Evolutionary conservation across 1,140 invertebrate genomes (phyloP).

Genomic region (Drosophila subobscura): DNA sequence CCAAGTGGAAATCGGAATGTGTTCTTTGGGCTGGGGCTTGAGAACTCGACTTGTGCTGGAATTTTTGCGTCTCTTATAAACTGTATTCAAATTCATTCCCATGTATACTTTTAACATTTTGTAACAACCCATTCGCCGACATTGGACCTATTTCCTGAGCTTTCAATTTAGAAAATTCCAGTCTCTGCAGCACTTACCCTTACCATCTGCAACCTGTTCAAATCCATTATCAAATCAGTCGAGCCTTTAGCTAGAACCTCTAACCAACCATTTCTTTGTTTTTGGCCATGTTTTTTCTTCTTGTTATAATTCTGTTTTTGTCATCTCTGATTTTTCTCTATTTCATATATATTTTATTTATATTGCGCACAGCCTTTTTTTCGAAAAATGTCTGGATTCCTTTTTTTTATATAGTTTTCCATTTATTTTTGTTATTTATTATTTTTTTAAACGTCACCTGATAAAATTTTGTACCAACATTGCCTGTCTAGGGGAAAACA

Average conservation of each 20-base stretch:
- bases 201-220: constrained; percentile 13
- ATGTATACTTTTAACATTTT: constrained; percentile 6
- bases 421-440: constrained; percentile 19
- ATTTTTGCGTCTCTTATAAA: too few species aligned
- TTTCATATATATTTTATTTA: constrained; percentile 50
- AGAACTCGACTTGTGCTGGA: too few species aligned
- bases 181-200: constrained; percentile 30
- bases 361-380: constrained; percentile 76
- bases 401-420: constrained; percentile 19
- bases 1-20: constrained; percentile 10
- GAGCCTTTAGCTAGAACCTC: constrained; percentile 25
- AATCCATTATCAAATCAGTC: constrained; percentile 44
- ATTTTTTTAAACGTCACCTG: constrained; percentile 63
- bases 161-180: constrained; percentile 60
- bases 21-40: too few species aligned
- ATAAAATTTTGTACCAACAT: constrained; percentile 79
- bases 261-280: constrained; percentile 8
- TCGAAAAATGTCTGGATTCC: constrained; percentile 55
- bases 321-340: constrained; percentile 13
- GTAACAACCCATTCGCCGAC: constrained; percentile 13
- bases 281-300: not conserved
- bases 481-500: constrained; percentile 49
- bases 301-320: constrained; percentile 21
- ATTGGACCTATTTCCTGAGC: constrained; percentile 43
- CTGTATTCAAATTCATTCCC: not conserved